A percentile compares a stretch with the other conserved stretches of the same genome.
Evolutionary conservation across 2,113 vertebrate species (phyloP).

Genomic region (Chaetura pelagica): DNA sequence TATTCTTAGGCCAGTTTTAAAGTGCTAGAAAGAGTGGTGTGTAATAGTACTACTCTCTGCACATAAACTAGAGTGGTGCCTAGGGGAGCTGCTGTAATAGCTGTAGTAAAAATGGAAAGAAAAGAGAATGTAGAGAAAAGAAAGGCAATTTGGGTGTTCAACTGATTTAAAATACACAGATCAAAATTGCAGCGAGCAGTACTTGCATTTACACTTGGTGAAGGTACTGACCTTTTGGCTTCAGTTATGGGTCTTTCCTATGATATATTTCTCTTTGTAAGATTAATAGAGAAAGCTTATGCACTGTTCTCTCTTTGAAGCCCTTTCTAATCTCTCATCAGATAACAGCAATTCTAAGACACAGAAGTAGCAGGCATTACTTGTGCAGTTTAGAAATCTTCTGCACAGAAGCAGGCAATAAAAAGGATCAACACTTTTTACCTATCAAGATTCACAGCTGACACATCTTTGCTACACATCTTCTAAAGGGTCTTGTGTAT

Average conservation of each 20-base stretch:
- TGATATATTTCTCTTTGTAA: background rate
- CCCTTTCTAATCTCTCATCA: background rate
- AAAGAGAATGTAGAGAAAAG: background rate
- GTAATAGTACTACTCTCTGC: background rate
- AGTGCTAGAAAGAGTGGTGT: background rate
- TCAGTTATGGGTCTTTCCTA: background rate
- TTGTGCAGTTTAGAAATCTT: background rate
- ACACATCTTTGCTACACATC: background rate
- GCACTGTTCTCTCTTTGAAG: background rate
- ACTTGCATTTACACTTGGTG: background rate
- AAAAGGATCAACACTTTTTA: background rate
- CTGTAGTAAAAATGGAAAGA: background rate
- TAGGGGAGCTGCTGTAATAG: background rate
- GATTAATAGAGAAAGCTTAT: background rate
- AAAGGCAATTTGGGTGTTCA: background rate
- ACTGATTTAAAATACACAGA: background rate
- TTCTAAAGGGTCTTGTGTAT: too few relatives aligned
- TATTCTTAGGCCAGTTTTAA: background rate
- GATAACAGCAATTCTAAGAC: background rate
- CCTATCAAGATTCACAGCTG: background rate
- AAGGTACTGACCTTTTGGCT: background rate
- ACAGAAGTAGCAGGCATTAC: background rate
- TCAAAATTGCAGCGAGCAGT: background rate
- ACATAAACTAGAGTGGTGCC: background rate
- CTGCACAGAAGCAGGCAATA: background rate